phyloP scores from a whole-genome alignment of 1,140 invertebrate genomes.

The Lepeophtheirus salmonis region DNA sequence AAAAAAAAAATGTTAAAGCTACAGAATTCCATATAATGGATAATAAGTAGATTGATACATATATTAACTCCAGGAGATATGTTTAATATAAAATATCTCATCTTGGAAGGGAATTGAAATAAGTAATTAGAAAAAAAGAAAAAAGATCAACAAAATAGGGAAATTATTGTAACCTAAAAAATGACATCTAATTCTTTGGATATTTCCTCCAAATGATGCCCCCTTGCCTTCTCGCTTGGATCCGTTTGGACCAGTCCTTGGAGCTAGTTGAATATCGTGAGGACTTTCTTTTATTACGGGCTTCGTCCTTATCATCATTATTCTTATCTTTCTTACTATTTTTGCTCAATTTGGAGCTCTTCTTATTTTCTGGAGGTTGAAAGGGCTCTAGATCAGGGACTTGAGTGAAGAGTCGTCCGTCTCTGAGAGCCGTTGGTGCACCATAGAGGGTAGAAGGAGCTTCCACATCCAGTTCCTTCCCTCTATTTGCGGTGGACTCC shows the following conservation, averaged over 20 bases:
- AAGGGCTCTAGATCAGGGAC: neutral
- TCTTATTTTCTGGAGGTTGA: neutral
- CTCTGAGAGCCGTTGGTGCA: neutral
- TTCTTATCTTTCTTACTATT: no score
- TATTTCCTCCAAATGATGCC: neutral
- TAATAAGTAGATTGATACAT: no score
- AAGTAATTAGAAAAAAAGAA: neutral
- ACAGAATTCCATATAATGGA: neutral
- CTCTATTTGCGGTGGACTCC: neutral
- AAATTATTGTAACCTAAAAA: neutral
- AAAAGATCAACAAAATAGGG: neutral
- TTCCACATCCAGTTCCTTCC: neutral
- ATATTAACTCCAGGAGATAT: no score
- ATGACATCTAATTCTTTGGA: neutral
- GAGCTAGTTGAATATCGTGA: no score
- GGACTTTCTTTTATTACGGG: neutral
- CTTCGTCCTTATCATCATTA: neutral
- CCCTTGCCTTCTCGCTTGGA: neutral
- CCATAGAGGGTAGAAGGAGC: neutral
- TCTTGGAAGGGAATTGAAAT: neutral
- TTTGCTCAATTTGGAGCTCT: neutral
- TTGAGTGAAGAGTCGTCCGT: neutral
- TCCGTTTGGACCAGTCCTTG: neutral
- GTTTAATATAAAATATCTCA: neutral
- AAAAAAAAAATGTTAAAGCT: neutral